phyloP scores from a whole-genome alignment of 2,797 vertebrate genomes.

The Gymnothorax reevesii region DNA sequence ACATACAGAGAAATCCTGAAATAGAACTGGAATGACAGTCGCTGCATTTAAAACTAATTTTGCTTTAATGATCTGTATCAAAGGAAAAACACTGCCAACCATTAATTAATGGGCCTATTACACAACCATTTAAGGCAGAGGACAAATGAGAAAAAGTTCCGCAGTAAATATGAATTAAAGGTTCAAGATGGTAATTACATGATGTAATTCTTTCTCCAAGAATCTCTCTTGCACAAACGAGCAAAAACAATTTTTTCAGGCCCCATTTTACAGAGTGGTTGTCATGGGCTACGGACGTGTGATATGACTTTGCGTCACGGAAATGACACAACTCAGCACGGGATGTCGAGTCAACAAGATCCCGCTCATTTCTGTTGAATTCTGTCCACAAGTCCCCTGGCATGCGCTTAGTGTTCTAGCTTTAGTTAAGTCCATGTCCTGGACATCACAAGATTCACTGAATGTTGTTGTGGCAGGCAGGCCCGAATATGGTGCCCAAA shows the following conservation, averaged over 20 bases:
- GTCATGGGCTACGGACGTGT: not conserved
- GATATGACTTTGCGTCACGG: not conserved
- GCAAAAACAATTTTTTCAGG: not conserved
- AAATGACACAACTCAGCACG: not conserved
- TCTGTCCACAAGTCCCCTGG: not conserved
- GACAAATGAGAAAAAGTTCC: not conserved
- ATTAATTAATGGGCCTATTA: constrained; percentile 11
- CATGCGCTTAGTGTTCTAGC: not conserved
- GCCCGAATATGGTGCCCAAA: not conserved
- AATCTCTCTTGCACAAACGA: not conserved
- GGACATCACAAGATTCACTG: not conserved
- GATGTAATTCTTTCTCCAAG: not conserved
- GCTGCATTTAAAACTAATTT: not conserved
- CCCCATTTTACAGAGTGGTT: not conserved
- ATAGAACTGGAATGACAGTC: not conserved
- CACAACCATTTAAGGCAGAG: not conserved
- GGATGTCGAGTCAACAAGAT: not conserved
- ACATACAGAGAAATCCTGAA: not conserved
- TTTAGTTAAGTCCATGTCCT: not conserved
- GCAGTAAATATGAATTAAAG: not conserved
- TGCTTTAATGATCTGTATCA: not conserved
- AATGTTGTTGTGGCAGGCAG: not conserved
- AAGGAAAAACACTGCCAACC: not conserved
- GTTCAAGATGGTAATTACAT: not conserved
- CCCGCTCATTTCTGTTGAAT: not conserved